A percentile compares a stretch with the other conserved stretches of the same genome.
These are phyloP conservation scores for Pelochelys cantorii DNA, from an alignment of 2,797 vertebrate species.

Conservation along the genomic window DNA sequence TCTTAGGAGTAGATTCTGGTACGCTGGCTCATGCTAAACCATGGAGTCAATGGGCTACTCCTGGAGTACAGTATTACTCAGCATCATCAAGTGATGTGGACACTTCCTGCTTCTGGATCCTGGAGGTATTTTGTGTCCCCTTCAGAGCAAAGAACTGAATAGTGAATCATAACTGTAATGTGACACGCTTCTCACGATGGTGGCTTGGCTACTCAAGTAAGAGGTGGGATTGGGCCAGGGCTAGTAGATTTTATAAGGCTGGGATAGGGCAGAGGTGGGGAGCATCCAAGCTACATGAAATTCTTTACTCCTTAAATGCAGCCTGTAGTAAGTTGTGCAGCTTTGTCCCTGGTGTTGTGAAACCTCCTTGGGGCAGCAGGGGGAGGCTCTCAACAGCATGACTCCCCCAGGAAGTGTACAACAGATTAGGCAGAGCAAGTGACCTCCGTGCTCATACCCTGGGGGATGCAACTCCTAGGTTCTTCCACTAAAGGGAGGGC, in stretches of 20 bases:
- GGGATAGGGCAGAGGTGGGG: not conserved
- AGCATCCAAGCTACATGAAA: not conserved
- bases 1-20: not conserved
- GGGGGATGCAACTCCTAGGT: not conserved
- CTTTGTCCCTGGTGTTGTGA: not conserved
- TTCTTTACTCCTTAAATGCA: not conserved
- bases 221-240: not conserved
- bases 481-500: not conserved
- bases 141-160: not conserved
- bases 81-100: not conserved
- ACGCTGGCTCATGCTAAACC: not conserved
- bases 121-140: fast-evolving
- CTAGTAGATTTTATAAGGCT: fast-evolving
- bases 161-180: not conserved
- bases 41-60: not conserved
- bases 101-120: not conserved
- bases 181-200: not conserved
- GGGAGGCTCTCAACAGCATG: not conserved
- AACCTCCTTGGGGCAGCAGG: not conserved
- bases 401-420: fast-evolving
- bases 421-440: not conserved
- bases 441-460: not conserved
- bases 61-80: not conserved
- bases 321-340: not conserved
- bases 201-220: not conserved